Base-by-base conservation (phyloP, 1,140 invertebrate species). In the Aphelenchoides fujianensis region DNA sequence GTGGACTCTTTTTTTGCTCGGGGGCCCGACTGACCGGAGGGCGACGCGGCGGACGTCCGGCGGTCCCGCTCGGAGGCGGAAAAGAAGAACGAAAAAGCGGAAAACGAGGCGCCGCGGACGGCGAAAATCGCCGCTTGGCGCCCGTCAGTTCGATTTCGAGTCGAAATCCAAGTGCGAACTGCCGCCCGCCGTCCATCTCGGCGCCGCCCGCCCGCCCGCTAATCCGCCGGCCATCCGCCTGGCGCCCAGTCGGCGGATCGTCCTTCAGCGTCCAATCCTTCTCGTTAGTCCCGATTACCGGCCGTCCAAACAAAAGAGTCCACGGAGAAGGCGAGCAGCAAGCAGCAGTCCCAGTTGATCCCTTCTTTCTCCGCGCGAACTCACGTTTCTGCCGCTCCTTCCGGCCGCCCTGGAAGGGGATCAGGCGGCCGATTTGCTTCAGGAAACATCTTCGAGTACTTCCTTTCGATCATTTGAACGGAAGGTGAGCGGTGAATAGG, bases 381-480 rank as follows among this genome's bases (percentile, higher is more conserved):
- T 19, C 23, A 59, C 55, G 55, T 59, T 59, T 59, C 5, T 59
- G 55, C 23, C 19, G 5, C 5, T 59, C 55, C 23, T 59, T 59
- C 19, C 55, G 5, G 12, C 12, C 12, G 12, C 41, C 41, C 41
- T 48, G 12, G 19, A 59, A 59, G 5, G 55, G 55, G 7, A 59
- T 23, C 55, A 59, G 34, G 23, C 55, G 5, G 5, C 55, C 55
- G 34, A 59, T 59, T 5, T 19, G 55, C 19, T 59, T 59, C 5
- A 59, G 5, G 23, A 59, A 59, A 59, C 55, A 59, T 59, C 34
- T 59, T 59, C n/a, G 5, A 5, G 12, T 59, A 30, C 5, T 59
- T n/a, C 27, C 55, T 30, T 59, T 59, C 34, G 28, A 5, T 5
- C 19, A 30, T 59, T 5, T 59, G 55, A 7, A 7, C 34, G 7